Percentiles rank a stretch among this genome's conserved stretches.
phyloP scores from a whole-genome alignment of 1,140 invertebrate genomes.

The Drosophila tristis region DNA sequence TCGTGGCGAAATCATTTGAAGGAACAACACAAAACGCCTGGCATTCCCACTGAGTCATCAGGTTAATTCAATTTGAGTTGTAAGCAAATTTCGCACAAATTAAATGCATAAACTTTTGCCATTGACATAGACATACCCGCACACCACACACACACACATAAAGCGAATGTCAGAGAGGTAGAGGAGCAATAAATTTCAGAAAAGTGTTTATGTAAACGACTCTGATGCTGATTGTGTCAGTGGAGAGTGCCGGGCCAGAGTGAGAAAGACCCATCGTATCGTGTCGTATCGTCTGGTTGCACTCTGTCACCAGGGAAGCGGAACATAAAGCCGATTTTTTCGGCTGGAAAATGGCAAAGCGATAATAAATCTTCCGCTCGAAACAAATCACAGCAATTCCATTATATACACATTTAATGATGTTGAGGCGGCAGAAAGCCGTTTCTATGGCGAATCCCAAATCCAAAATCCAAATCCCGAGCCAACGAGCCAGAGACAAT shows the following conservation, averaged over 20 bases:
- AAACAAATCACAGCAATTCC: slow-evolving; percentile 80
- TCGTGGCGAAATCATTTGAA: slow-evolving; percentile 6
- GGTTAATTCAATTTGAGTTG: slow-evolving; percentile 78
- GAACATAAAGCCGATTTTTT: slow-evolving; percentile 78
- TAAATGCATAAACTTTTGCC: slow-evolving; percentile 77
- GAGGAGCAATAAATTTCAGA: slow-evolving; percentile 66
- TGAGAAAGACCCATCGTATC: slow-evolving; percentile 4
- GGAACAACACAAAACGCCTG: slow-evolving; percentile 13
- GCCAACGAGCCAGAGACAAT: slow-evolving; percentile 73
- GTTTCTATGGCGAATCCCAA: slow-evolving; percentile 21
- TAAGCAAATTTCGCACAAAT: slow-evolving; percentile 76
- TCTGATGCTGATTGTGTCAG: slow-evolving; percentile 52
- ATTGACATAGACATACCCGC: slow-evolving; percentile 54
- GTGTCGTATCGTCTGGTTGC: slow-evolving; percentile 56
- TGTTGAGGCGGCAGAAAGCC: slow-evolving; percentile 41
- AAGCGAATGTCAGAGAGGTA: neutral
- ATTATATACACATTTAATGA: slow-evolving; percentile 80
- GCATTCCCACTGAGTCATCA: slow-evolving; percentile 56
- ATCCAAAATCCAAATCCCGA: slow-evolving; percentile 48
- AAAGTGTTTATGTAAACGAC: slow-evolving; percentile 76
- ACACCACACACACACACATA: slow-evolving; percentile 3
- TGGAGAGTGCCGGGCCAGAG: slow-evolving; percentile 8
- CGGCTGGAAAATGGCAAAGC: slow-evolving; percentile 68
- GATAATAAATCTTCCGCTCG: slow-evolving; percentile 75
- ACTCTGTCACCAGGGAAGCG: slow-evolving; percentile 74